phyloP scores from a whole-genome alignment of 2,888 invertebrate genomes.

The Drosophila rubida region DNA sequence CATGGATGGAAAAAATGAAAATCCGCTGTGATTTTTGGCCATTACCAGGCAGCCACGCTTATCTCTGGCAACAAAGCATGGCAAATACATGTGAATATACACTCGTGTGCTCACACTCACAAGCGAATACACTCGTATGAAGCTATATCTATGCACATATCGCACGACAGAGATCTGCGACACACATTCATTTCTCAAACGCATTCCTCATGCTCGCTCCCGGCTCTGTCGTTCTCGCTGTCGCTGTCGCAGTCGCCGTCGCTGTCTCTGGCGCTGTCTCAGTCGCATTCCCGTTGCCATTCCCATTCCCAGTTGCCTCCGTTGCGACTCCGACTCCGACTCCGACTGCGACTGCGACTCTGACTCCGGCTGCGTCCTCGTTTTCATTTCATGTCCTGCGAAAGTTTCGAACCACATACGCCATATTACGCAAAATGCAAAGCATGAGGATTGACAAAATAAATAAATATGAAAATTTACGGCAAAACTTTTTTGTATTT shows the following conservation, averaged over 20 bases:
- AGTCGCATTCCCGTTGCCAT: neutral
- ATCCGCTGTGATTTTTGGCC: conserved; percentile 77
- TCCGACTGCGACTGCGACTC: neutral
- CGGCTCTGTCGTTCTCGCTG: conserved; percentile 12
- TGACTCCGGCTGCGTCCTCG: conserved; percentile 14
- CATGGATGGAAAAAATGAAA: conserved; percentile 34
- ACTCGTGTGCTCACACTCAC: conserved; percentile 26
- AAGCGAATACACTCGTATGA: conserved; percentile 32
- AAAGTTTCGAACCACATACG: conserved; percentile 67
- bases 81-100: conserved; percentile 44
- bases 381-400: conserved; percentile 32
- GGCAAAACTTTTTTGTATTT: conserved; percentile 69
- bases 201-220: conserved; percentile 52
- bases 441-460: conserved; percentile 79
- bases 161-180: conserved; percentile 63
- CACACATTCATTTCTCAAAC: conserved; percentile 64
- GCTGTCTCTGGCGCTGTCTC: neutral
- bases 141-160: conserved; percentile 69
- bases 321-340: neutral
- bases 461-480: conserved; percentile 81
- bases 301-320: neutral
- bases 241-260: conserved; percentile 2
- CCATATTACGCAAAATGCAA: conserved; percentile 64
- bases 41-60: conserved; percentile 70
- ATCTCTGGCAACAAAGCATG: conserved; percentile 63